These are phyloP conservation scores for Odocoileus virginianus DNA, from an alignment of 2,113 vertebrate species.

Conservation along the genomic window DNA sequence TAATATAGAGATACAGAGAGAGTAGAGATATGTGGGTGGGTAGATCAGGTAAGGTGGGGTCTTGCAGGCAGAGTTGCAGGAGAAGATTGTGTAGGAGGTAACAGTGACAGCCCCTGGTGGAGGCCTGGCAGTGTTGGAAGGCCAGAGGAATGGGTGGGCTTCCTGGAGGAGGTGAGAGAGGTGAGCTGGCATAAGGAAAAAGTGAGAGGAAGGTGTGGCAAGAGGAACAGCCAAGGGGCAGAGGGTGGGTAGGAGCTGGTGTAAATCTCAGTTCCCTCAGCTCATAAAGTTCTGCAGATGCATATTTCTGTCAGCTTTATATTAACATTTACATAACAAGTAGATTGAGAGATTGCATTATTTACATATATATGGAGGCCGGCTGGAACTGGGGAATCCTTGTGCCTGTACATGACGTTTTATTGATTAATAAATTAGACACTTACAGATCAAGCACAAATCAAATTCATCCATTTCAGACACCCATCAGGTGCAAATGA, in stretches of 20 bases:
- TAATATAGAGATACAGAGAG: neutral
- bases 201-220: neutral
- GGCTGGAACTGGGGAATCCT: slow-evolving; percentile 57
- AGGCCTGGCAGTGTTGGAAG: neutral
- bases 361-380: slow-evolving; percentile 76
- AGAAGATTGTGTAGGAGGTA: neutral
- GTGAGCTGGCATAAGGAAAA: neutral
- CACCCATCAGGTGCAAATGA: slow-evolving; percentile 74
- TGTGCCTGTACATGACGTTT: slow-evolving; percentile 60
- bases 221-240: neutral
- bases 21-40: neutral
- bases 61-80: neutral
- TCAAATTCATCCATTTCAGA: slow-evolving; percentile 74
- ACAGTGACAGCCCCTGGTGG: neutral
- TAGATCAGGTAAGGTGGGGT: neutral
- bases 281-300: slow-evolving; percentile 49
- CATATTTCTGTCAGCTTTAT: slow-evolving; percentile 62
- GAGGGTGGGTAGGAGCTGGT: neutral
- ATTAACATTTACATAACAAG: slow-evolving; percentile 77
- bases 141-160: neutral
- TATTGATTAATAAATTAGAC: slow-evolving; percentile 80
- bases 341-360: slow-evolving; percentile 73
- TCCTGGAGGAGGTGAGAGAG: neutral
- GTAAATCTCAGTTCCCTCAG: slow-evolving; percentile 18
- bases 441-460: slow-evolving; percentile 73